phyloP scores from a whole-genome alignment of 2,113 vertebrate genomes.

The Columba janthina region DNA sequence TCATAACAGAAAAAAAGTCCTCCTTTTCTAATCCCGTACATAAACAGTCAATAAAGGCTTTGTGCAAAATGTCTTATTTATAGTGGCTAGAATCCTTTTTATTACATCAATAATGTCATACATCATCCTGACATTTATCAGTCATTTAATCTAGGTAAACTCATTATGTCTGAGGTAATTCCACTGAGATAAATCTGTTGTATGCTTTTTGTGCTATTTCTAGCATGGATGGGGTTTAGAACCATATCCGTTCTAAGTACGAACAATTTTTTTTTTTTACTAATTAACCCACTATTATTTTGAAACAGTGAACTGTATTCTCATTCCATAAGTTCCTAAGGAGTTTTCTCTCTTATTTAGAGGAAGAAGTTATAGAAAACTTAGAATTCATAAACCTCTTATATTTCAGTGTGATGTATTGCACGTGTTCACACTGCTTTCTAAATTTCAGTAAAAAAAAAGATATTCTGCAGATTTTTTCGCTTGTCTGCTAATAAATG shows the following conservation, averaged over 20 bases:
- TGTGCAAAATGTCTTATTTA: not conserved
- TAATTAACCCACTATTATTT: constrained; percentile 1
- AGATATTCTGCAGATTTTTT: not conserved
- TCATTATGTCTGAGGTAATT: not conserved
- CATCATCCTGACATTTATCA: constrained; percentile 26
- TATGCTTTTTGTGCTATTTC: not conserved
- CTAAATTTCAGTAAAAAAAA: not conserved
- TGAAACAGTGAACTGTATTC: not conserved
- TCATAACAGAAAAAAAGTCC: not conserved
- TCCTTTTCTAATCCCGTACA: not conserved
- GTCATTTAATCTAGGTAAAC: constrained; percentile 31
- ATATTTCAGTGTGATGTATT: not conserved
- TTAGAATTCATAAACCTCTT: not conserved
- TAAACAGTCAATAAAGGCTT: not conserved
- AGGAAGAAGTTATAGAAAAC: not conserved
- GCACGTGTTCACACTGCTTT: not conserved
- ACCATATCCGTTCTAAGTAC: not conserved
- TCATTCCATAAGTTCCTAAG: not conserved
- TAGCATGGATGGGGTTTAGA: not conserved
- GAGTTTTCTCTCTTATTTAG: not conserved
- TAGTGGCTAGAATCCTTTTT: not conserved
- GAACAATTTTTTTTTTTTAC: not conserved
- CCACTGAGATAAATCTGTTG: not conserved
- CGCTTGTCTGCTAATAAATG: not conserved
- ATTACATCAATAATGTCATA: not conserved